Evolutionary conservation across 2,888 invertebrate species (phyloP).

Genomic region (Luperina nickerlii): DNA sequence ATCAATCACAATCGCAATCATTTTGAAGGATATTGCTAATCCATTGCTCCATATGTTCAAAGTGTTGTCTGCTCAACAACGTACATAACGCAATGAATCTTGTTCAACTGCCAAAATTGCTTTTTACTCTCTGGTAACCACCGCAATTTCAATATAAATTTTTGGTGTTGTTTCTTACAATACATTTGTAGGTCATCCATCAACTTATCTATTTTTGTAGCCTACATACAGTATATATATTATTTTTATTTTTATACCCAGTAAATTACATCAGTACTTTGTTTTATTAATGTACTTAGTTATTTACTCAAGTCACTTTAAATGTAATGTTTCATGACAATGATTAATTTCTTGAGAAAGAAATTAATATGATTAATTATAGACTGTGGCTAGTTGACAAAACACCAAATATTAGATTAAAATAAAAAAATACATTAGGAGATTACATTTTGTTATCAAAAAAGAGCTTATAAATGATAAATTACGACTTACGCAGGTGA

Average conservation of each 20-base stretch:
- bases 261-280: conserved; percentile 1
- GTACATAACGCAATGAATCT: not conserved
- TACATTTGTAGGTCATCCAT: conserved; percentile 19
- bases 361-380: conserved; percentile 6
- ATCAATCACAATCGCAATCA: not conserved
- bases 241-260: conserved; percentile 12
- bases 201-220: conserved; percentile 2
- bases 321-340: conserved; percentile 4
- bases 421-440: not conserved
- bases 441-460: conserved; percentile 14
- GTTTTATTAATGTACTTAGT: not conserved
- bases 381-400: not conserved
- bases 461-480: not conserved
- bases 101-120: not conserved
- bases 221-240: not conserved
- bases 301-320: not conserved
- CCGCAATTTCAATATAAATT: not conserved
- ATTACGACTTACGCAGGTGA: conserved; percentile 28
- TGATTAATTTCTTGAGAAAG: conserved; percentile 28
- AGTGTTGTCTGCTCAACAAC: too few species aligned
- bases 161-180: not conserved
- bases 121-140: too few species aligned
- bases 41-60: too few species aligned
- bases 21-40: too few species aligned
- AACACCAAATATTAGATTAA: not conserved